Evolutionary conservation across 2,113 vertebrate genomes (phyloP), one percentile per base, ranked within the genome.

Genomic region (Sinocyclocheilus anshuiensis): DNA sequence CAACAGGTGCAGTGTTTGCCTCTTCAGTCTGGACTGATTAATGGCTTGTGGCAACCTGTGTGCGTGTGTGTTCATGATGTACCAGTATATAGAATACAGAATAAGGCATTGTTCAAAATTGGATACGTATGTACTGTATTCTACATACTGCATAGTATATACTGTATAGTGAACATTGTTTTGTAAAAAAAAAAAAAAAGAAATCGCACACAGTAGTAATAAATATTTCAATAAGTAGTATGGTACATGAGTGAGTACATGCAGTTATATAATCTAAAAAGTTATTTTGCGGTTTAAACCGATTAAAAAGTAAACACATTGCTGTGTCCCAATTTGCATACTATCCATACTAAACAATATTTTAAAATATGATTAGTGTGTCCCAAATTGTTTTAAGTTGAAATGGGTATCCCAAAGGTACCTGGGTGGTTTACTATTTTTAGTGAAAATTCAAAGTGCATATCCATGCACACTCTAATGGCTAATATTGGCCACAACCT

Each of bases 1-100:
- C 91, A 87, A 76, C 91, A 92, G 91, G 89, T 92, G 91, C 89
- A 84, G 90, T 84, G 78, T 90, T 90, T 87, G 77, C 86, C 88
- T 87, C 84, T 79, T 79, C 59, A 78, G 77, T 87, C 86, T 72
- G 57, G 42, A 45, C 59, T 75, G 75, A 77, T 86, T 86, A 83
- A 74, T 74, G 4, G 13, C 45, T 88, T n/a, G 11, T 53, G 20
- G 71, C 71, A 50, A 53, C 2, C 20, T 74, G 20, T 71, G 29
- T 39, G 6, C 71, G 42, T 67, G 18, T 78, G 39, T 77, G 42
- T 69, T 59, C 61, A 48, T 24, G 29, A 72, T 79, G 24, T 55
- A 57, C 0, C 7, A 59, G 13, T 39, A 59, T 59, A 3, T 4
- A 59, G 15, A 9, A 61, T 53, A 48, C n/a, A 45, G n/a, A 84